A percentile compares a stretch with the other conserved stretches of the same genome.
phyloP scores from a whole-genome alignment of 2,113 vertebrate genomes.

The Tyto alba region DNA sequence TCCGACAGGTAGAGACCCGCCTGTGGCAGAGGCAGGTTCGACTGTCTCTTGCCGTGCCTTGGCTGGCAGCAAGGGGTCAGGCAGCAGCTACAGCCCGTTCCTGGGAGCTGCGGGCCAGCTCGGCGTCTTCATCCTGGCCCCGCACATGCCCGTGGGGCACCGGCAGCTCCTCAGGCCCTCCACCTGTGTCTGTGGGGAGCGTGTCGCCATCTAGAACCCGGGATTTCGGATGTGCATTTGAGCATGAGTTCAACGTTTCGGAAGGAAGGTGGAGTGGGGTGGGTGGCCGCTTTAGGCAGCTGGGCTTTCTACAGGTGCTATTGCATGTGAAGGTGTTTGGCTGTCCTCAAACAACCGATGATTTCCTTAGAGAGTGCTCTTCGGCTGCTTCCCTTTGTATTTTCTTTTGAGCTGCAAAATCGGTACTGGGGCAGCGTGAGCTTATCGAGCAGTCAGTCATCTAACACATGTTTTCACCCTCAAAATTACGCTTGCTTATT shows the following conservation, averaged over 20 bases:
- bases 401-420: background rate
- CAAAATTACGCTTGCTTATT: background rate
- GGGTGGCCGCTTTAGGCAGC: background rate
- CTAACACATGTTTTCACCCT: background rate
- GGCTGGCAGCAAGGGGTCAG: accelerated
- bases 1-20: background rate
- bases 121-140: background rate
- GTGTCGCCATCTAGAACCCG: background rate
- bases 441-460: background rate
- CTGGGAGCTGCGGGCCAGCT: accelerated
- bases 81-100: accelerated
- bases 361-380: background rate
- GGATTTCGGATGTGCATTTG: background rate
- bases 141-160: accelerated
- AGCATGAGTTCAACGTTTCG: background rate
- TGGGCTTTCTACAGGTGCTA: background rate
- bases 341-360: no score
- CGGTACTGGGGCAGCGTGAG: background rate
- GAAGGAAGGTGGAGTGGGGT: background rate
- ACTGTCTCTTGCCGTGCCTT: no score
- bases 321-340: background rate
- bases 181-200: accelerated
- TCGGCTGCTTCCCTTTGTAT: background rate
- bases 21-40: background rate
- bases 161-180: background rate